Evolutionary conservation across 2,888 invertebrate species (phyloP).

Genomic region (Crematogaster levior): DNA sequence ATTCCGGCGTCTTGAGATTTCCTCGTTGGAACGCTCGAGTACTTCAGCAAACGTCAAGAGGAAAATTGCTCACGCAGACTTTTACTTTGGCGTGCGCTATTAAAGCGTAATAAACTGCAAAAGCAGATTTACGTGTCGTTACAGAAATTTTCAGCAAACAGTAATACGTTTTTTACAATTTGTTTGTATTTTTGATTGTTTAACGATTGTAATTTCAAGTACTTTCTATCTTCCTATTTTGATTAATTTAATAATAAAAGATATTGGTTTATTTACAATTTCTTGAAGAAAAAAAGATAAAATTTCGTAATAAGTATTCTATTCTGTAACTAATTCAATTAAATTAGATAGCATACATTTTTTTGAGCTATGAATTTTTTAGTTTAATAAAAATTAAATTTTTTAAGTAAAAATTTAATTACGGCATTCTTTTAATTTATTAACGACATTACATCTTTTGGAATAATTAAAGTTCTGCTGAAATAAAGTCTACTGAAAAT

Average conservation of each 20-base stretch:
- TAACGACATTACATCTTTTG: neutral
- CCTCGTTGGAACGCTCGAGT: slow-evolving; percentile 17
- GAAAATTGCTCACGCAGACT: slow-evolving; percentile 42
- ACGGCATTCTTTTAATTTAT: neutral
- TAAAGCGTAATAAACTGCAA: slow-evolving; percentile 37
- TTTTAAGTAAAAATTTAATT: neutral
- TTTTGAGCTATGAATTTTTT: neutral
- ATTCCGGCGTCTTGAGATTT: slow-evolving; percentile 46
- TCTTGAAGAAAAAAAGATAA: neutral
- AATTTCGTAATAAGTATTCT: neutral
- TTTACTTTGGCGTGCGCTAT: slow-evolving; percentile 41
- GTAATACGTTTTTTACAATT: neutral
- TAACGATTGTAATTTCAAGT: neutral
- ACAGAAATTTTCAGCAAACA: neutral
- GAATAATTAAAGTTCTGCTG: neutral
- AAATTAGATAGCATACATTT: neutral
- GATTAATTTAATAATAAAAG: neutral
- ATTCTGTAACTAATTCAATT: too few relatives aligned
- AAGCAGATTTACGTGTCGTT: neutral
- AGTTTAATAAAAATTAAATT: neutral
- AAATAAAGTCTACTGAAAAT: neutral
- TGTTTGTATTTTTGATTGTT: neutral
- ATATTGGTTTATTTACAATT: neutral
- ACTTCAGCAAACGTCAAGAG: slow-evolving; percentile 45
- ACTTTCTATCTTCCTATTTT: neutral